Conservation (phyloP, 2,797 vertebrate genomes). For the Sarcoramphus papa region DNA sequence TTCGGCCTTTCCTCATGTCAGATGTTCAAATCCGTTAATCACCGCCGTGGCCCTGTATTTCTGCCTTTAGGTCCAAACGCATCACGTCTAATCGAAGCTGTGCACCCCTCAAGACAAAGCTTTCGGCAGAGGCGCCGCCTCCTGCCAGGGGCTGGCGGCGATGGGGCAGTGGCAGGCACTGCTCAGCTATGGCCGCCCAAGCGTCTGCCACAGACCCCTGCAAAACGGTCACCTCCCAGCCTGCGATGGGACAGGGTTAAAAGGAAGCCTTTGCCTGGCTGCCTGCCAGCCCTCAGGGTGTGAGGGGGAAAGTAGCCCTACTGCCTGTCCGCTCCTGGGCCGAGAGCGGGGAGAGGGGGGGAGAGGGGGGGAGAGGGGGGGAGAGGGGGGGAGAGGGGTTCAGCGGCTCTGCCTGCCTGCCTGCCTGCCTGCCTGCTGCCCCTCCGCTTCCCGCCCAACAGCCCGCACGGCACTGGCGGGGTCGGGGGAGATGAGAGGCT, state of each 20-base stretch:
- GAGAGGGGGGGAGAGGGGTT: too few relatives aligned
- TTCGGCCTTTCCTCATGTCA: accelerated
- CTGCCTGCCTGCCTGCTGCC: accelerated
- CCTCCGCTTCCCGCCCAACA: accelerated
- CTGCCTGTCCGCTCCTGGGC: background rate
- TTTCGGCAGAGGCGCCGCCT: background rate
- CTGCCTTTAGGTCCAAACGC: background rate
- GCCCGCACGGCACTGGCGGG: accelerated
- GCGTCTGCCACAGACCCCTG: background rate
- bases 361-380: too few relatives aligned
- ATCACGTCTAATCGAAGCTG: accelerated
- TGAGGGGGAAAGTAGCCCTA: background rate
- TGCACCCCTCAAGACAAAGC: background rate
- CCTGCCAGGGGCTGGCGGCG: background rate
- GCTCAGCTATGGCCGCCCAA: background rate
- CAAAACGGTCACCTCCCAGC: background rate
- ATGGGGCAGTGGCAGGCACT: background rate
- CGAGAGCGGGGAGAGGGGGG: accelerated
- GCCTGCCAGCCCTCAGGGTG: background rate
- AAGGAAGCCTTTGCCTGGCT: background rate
- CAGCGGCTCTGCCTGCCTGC: too few relatives aligned
- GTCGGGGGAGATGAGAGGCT: accelerated
- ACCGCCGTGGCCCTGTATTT: background rate
- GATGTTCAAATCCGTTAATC: too few relatives aligned
- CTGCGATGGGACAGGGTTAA: background rate